Conservation (phyloP, 30 jellyfish, hydroid and myxozoan species). For the Cassiopea xamachana region DNA sequence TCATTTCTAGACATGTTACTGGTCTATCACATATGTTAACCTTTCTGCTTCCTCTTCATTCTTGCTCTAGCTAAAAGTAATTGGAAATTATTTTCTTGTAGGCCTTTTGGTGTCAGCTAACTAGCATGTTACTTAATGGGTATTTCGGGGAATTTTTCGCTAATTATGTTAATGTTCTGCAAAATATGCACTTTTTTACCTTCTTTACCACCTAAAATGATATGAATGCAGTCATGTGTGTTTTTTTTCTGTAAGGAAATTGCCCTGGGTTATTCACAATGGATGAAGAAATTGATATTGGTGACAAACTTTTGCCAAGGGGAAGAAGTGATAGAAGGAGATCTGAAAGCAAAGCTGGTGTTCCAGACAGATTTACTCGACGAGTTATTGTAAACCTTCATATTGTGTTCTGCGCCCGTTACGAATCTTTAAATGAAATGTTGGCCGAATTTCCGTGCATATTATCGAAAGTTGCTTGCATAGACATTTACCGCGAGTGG, state of each 20-base stretch:
- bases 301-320: constrained; percentile 75
- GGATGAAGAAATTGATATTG: constrained; percentile 58
- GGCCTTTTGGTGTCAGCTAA: too few relatives aligned
- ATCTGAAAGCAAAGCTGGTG: constrained; percentile 64
- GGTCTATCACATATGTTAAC: too few relatives aligned
- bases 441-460: constrained; percentile 31
- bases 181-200: too few relatives aligned
- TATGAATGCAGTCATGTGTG: neutral
- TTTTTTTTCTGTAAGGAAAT: constrained; percentile 54
- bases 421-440: constrained; percentile 19
- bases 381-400: constrained; percentile 72
- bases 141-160: too few relatives aligned
- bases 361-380: constrained; percentile 70
- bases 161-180: too few relatives aligned
- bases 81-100: too few relatives aligned
- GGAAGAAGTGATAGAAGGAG: constrained; percentile 68
- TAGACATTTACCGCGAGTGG: constrained; percentile 65
- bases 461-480: constrained; percentile 45
- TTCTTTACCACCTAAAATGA: too few relatives aligned
- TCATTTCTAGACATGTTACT: neutral
- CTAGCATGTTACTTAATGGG: too few relatives aligned
- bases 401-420: constrained; percentile 54
- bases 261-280: constrained; percentile 81
- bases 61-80: too few relatives aligned
- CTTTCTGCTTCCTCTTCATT: too few relatives aligned